Evolutionary conservation across 37 sponge, comb jelly and placozoan species (phyloP).

Genomic region (Spongilla lacustris): DNA sequence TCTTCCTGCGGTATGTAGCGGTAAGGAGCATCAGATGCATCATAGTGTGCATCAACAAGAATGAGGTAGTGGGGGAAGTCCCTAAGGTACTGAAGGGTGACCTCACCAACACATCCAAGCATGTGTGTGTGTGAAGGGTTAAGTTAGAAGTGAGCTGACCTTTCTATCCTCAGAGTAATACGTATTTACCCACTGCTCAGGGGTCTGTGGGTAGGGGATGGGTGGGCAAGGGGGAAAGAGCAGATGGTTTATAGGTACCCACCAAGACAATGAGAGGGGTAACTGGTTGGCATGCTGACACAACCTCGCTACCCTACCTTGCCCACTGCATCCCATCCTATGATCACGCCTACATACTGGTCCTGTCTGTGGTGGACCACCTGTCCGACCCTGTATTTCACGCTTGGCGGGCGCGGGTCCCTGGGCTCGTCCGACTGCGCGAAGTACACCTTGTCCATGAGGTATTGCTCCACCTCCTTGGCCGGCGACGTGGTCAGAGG

Average conservation of each 20-base stretch:
- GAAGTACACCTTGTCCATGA: conserved; percentile 72
- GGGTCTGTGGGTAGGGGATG: conserved; percentile 62
- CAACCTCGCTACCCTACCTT: conserved; percentile 42
- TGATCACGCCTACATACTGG: conserved; percentile 74
- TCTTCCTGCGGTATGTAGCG: conserved; percentile 54
- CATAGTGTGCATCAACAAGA: conserved; percentile 46
- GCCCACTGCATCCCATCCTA: conserved; percentile 81
- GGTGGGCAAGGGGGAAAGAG: too few relatives aligned
- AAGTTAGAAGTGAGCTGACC: too few relatives aligned
- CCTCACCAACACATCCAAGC: neutral
- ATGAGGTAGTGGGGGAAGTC: conserved; percentile 41
- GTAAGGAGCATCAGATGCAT: conserved; percentile 36
- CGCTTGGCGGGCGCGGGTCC: conserved; percentile 29
- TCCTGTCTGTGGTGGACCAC: conserved; percentile 66
- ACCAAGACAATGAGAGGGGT: too few relatives aligned
- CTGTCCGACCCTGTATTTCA: conserved; percentile 68
- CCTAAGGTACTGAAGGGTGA: conserved; percentile 31
- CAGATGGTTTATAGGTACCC: too few relatives aligned
- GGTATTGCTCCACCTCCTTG: conserved; percentile 50
- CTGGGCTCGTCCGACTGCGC: conserved; percentile 57
- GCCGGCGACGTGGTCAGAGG: conserved; percentile 10
- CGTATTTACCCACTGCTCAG: conserved; percentile 61
- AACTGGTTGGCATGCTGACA: neutral
- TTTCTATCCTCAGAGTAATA: conserved; percentile 40
- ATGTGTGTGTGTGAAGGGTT: neutral